phyloP scores from a whole-genome alignment of 2,113 vertebrate species.

The Rhipidura dahli region DNA sequence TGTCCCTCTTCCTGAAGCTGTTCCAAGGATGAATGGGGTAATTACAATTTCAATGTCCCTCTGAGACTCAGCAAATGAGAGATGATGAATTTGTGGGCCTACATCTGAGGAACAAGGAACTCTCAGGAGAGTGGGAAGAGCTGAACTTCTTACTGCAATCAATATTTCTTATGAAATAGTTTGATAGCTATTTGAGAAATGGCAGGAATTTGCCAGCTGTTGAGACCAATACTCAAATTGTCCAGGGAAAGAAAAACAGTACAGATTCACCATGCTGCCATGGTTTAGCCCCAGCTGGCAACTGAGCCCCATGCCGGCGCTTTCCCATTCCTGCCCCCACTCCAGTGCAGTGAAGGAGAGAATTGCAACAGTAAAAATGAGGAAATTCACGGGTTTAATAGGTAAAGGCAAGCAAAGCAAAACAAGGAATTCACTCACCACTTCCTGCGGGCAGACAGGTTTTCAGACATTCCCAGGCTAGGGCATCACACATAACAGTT shows the following conservation, averaged over 20 bases:
- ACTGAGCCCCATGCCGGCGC: accelerated
- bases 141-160: background rate
- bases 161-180: background rate
- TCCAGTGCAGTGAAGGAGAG: too few species aligned
- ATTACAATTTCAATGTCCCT: background rate
- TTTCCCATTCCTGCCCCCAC: accelerated
- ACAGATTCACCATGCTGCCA: background rate
- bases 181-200: background rate
- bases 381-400: background rate
- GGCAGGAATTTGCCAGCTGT: background rate
- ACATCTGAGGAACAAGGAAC: background rate
- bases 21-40: background rate
- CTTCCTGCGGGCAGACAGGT: background rate
- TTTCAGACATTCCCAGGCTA: background rate
- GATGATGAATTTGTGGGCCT: background rate
- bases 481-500: accelerated
- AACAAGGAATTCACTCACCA: background rate
- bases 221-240: background rate
- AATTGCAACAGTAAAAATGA: background rate
- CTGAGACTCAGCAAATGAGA: background rate
- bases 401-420: background rate
- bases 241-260: background rate
- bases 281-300: background rate
- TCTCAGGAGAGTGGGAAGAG: background rate
- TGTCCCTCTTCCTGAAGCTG: background rate